Evolutionary conservation across 2,113 vertebrate species (phyloP).

Genomic region (Scytalopus superciliaris): DNA sequence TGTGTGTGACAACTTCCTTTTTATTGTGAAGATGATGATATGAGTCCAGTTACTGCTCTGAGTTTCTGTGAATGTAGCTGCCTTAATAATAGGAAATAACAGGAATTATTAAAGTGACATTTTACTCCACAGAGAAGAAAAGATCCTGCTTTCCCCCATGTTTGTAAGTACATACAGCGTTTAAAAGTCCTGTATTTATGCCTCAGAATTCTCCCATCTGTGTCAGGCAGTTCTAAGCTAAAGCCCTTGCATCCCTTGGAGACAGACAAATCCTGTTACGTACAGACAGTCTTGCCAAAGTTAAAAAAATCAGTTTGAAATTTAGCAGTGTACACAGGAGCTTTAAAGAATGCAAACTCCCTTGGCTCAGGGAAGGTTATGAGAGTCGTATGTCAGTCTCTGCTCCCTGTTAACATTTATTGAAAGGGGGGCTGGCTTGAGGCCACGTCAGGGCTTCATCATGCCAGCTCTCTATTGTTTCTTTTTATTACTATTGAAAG

Average conservation of each 20-base stretch:
- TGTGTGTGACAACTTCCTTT: background rate
- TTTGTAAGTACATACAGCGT: background rate
- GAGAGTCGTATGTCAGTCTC: background rate
- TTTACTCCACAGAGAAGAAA: background rate
- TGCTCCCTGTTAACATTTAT: background rate
- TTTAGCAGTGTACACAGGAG: background rate
- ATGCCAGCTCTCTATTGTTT: background rate
- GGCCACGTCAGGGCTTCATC: background rate
- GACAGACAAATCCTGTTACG: background rate
- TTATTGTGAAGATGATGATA: background rate
- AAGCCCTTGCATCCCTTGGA: background rate
- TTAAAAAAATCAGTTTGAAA: background rate
- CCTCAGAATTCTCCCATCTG: constrained; percentile 1
- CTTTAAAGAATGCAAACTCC: background rate
- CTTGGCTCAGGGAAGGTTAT: background rate
- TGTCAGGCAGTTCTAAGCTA: constrained; percentile 1
- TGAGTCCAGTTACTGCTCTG: background rate
- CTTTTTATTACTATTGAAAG: background rate
- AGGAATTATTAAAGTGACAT: background rate
- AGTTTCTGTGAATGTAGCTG: background rate
- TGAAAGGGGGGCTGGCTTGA: background rate
- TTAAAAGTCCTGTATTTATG: background rate
- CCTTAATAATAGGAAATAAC: background rate
- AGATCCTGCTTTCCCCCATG: background rate
- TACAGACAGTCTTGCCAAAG: background rate